Base-by-base conservation (phyloP, 2,888 invertebrate genomes). In the Xestia xanthographa region DNA sequence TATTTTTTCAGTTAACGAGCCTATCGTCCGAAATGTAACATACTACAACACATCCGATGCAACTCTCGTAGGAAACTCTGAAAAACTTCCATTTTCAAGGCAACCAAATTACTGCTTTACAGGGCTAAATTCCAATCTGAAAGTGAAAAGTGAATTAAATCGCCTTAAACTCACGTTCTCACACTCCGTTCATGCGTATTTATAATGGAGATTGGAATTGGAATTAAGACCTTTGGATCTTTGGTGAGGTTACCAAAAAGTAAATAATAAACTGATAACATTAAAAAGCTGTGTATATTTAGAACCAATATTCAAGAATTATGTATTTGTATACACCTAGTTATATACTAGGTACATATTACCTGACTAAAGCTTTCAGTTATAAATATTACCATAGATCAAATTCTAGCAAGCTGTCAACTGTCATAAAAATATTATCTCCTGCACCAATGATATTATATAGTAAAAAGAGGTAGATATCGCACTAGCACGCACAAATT, bases 401-500 rank as follows among this genome's bases (percentile, higher is more conserved):
- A 62, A 62, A 77, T 43, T 50, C 34, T 50, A 63, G 50, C 26
- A 41, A 29, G 50, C n/a, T 20, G 26, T n/a, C 17, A 20, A 22
- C 34, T 50, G 34, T 26, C 17, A 60, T 78, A 50, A 76, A 67
- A 60, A 58, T 26, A 48, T 68, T 22, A 3, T 34, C 34, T 29
- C 29, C n/a, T 41, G 14, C n/a, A 9, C 29, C n/a, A n/a, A n/a
- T n/a, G n/a, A n/a, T n/a, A n/a, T n/a, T n/a, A n/a, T n/a, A n/a
- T n/a, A n/a, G n/a, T n/a, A n/a, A n/a, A n/a, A n/a, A n/a, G n/a
- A n/a, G n/a, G n/a, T n/a, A n/a, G n/a, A n/a, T n/a, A n/a, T n/a
- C n/a, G n/a, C n/a, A n/a, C n/a, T n/a, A n/a, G n/a, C n/a, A n/a
- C n/a, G n/a, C n/a, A n/a, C n/a, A n/a, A n/a, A n/a, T n/a, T n/a